Base-by-base conservation (phyloP, 2,113 vertebrate genomes). In the Eretmochelys imbricata region DNA sequence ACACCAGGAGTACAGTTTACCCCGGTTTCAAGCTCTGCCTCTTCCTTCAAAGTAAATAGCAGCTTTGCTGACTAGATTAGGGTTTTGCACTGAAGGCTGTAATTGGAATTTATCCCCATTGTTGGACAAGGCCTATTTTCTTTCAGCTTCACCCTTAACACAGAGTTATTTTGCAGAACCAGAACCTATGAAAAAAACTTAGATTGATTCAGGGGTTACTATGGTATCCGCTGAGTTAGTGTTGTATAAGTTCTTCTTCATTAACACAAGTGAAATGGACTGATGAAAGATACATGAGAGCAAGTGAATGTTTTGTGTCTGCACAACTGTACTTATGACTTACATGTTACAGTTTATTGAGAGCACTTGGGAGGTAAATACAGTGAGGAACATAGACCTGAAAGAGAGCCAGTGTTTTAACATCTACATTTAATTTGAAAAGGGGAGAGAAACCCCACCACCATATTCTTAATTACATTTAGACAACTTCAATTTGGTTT, bases 211-310 rank as follows among this genome's bases (percentile, higher is more conserved):
- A 53, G 81, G 59, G 31, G 81, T 89, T 89, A 75, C 91, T 84
- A 38, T 42, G 42, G 62, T 87, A 53, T 84, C 54, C 8, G 13
- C 69, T 93, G 48, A 54, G 11, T 69, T 49, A n/a, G n/a, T 69
- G n/a, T 81, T 69, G 17, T 83, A 49, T 16, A 29, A 89, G 89
- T 86, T 85, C 80, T 7, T 22, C 75, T 19, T 13, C 89, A 78
- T 82, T 54, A 89, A 84, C 62, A 78, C 89, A 42, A 75, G 69
- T 11, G n/a, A 75, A 91, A 88, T 1, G 31, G 65, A 13, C 42
- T 87, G 87, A 84, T 82, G 80, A 87, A 95, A 89, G 75, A 82
- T 82, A 55, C 65, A 85, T 85, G 92, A 84, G 84, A 72, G 57
- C 76, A 87, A 81, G 76, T 79, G 80, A 89, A 35, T 5, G 1